Conservation (phyloP, 2,113 vertebrate genomes). For the Taurulus bubalis region DNA sequence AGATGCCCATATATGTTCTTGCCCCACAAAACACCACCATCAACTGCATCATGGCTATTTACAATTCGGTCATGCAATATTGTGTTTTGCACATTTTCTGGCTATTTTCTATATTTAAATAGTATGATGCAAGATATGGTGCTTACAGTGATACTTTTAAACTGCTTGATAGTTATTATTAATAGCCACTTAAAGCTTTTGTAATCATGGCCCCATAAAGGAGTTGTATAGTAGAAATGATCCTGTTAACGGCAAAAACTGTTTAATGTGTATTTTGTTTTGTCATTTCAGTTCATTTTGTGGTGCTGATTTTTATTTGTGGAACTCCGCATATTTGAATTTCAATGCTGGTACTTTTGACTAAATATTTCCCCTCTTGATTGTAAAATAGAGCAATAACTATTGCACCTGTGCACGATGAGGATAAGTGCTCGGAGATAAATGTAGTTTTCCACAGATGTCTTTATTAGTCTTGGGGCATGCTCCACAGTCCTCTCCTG, state of each 20-base stretch:
- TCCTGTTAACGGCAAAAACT: conserved; percentile 26
- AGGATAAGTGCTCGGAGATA: conserved; percentile 32
- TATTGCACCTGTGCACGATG: conserved; percentile 35
- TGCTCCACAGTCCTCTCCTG: conserved; percentile 23
- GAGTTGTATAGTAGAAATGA: conserved; percentile 28
- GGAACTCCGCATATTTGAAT: conserved; percentile 24
- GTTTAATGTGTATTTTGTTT: conserved; percentile 50
- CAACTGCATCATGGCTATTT: conserved; percentile 21
- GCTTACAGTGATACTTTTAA: conserved; percentile 26
- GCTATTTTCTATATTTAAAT: conserved; percentile 43
- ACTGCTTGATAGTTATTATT: conserved; percentile 33
- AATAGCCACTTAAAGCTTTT: conserved; percentile 32
- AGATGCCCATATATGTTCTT: conserved; percentile 34
- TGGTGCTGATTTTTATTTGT: conserved; percentile 42
- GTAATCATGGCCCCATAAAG: conserved; percentile 14
- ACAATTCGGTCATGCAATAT: conserved; percentile 42
- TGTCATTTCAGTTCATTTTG: conserved; percentile 59
- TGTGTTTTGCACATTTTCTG: conserved; percentile 58
- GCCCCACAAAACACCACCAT: conserved; percentile 13
- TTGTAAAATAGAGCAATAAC: conserved; percentile 39
- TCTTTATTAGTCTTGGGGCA: conserved; percentile 23
- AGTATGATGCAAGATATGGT: conserved; percentile 39
- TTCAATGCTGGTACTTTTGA: conserved; percentile 62
- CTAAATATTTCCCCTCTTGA: background rate
- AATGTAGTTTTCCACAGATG: conserved; percentile 48